Evolutionary conservation across 2,797 vertebrate species (phyloP).

Genomic region (Rhabdomys pumilio): DNA sequence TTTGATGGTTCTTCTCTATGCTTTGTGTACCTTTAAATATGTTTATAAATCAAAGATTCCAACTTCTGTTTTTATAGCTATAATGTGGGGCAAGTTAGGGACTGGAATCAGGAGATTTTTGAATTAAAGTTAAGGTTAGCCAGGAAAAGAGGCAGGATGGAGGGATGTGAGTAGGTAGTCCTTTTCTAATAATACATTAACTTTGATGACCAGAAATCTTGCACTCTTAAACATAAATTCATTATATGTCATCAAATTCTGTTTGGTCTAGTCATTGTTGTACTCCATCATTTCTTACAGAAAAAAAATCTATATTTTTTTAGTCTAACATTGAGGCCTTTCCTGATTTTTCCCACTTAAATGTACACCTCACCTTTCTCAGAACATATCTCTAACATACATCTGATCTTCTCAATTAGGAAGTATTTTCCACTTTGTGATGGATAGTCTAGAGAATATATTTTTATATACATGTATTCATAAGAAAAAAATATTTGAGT

Average conservation of each 20-base stretch:
- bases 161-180: not conserved
- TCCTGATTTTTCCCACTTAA: not conserved
- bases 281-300: not conserved
- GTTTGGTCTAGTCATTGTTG: not conserved
- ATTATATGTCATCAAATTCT: not conserved
- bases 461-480: not conserved
- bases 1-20: not conserved
- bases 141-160: not conserved
- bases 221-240: not conserved
- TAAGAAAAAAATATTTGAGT: constrained; percentile 20
- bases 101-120: not conserved
- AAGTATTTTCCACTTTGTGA: not conserved
- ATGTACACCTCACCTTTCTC: not conserved
- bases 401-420: not conserved
- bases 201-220: not conserved
- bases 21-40: not conserved
- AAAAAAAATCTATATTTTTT: not conserved
- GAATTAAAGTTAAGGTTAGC: not conserved
- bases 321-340: not conserved
- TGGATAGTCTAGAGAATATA: not conserved
- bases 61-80: not conserved
- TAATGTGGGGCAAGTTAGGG: not conserved
- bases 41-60: not conserved
- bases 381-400: not conserved
- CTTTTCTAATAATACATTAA: not conserved